These are phyloP conservation scores for Muntiacus reevesi DNA, from an alignment of 2,113 vertebrate species.

Conservation along the genomic window DNA sequence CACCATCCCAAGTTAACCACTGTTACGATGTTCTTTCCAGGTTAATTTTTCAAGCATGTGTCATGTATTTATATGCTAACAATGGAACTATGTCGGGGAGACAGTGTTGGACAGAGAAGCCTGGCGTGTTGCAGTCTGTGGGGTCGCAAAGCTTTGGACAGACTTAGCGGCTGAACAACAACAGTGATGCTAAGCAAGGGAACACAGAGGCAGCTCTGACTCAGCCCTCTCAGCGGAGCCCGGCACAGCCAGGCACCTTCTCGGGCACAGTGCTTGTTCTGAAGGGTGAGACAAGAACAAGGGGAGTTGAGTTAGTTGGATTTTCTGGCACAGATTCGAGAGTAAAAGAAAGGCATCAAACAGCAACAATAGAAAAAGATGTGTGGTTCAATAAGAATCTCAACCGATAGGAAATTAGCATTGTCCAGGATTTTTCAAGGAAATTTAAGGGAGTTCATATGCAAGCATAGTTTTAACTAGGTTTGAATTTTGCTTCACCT, in stretches of 20 bases:
- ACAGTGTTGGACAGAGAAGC: neutral
- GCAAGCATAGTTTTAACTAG: neutral
- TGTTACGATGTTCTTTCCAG: neutral
- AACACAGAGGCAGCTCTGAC: neutral
- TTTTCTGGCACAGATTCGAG: neutral
- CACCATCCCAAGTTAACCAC: neutral
- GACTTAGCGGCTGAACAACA: neutral
- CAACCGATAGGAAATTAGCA: neutral
- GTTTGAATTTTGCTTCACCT: neutral
- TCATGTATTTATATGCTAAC: neutral
- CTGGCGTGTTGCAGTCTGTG: accelerated
- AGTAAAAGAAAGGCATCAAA: neutral
- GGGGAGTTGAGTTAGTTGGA: no score
- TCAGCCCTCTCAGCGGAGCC: neutral
- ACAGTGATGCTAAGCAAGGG: neutral
- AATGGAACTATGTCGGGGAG: no score
- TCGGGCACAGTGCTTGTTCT: accelerated
- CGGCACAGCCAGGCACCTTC: neutral
- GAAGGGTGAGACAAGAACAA: no score
- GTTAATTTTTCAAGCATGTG: neutral
- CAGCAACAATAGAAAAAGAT: neutral
- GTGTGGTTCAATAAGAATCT: no score
- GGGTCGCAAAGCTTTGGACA: neutral
- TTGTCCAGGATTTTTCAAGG: neutral
- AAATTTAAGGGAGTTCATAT: neutral